phyloP scores from a whole-genome alignment of 2,113 vertebrate genomes.

The Ellobius talpinus region DNA sequence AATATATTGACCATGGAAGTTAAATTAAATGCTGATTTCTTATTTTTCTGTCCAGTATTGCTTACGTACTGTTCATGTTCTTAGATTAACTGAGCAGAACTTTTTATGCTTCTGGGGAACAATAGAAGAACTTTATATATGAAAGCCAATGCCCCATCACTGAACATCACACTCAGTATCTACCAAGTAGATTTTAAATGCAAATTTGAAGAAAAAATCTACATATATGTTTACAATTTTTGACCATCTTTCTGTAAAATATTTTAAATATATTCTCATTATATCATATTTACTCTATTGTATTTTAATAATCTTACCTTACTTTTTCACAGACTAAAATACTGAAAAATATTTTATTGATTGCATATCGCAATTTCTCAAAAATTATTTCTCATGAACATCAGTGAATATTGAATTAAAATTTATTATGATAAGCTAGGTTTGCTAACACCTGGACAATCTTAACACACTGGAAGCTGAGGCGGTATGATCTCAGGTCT shows the following conservation, averaged over 20 bases:
- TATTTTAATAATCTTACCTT: not conserved
- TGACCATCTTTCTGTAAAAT: not conserved
- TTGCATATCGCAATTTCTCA: not conserved
- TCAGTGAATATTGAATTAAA: not conserved
- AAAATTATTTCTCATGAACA: not conserved
- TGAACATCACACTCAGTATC: not conserved
- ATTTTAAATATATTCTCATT: not conserved
- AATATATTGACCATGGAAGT: conserved; percentile 5
- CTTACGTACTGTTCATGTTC: not conserved
- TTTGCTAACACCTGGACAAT: rapidly evolving
- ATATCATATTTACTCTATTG: not conserved
- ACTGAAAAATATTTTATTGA: not conserved
- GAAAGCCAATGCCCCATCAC: not conserved
- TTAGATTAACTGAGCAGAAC: not conserved
- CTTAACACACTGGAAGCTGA: no score
- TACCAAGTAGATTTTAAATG: not conserved
- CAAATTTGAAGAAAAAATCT: not conserved
- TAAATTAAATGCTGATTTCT: not conserved
- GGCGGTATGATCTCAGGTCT: not conserved
- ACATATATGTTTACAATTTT: not conserved
- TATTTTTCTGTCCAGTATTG: not conserved
- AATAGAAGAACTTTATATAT: no score
- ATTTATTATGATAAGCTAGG: not conserved
- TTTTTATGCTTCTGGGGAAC: no score
- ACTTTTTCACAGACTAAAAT: not conserved